Evolutionary conservation across 2,888 invertebrate species (phyloP).

Genomic region (Artemia sinica): DNA sequence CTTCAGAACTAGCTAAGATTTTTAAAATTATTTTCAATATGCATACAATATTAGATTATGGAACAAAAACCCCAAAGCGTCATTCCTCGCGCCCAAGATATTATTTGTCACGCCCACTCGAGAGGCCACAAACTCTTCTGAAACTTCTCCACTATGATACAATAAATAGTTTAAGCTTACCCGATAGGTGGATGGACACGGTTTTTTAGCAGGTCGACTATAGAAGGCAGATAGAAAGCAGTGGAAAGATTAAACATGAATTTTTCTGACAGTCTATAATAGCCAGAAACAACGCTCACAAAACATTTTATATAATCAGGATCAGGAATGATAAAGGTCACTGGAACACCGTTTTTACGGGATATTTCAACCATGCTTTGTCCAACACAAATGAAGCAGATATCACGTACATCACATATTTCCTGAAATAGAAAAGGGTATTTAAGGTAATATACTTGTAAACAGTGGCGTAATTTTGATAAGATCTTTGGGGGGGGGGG

Average conservation of each 20-base stretch:
- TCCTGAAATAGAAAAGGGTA: not conserved
- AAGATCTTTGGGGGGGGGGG: too few species aligned
- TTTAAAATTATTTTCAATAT: too few species aligned
- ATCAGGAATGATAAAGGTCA: constrained; percentile 51
- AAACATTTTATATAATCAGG: constrained; percentile 52
- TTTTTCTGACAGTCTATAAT: constrained; percentile 66
- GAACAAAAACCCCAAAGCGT: too few species aligned
- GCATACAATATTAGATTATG: too few species aligned
- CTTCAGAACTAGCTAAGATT: too few species aligned
- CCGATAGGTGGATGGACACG: constrained; percentile 42
- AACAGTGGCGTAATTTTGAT: not conserved
- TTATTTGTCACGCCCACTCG: too few species aligned
- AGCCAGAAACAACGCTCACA: constrained; percentile 64
- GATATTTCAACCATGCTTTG: constrained; percentile 57
- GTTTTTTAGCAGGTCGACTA: constrained; percentile 41
- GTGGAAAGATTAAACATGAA: constrained; percentile 74
- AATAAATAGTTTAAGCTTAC: constrained; percentile 29
- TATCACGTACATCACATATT: constrained; percentile 60
- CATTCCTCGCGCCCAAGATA: too few species aligned
- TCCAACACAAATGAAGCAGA: constrained; percentile 59
- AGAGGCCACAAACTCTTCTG: too few species aligned
- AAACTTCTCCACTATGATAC: too few species aligned
- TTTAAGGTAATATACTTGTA: not conserved
- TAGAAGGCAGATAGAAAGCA: constrained; percentile 24
- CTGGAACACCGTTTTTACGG: constrained; percentile 54